Evolutionary conservation across 2,888 invertebrate species (phyloP).

Genomic region (Acheta domesticus): DNA sequence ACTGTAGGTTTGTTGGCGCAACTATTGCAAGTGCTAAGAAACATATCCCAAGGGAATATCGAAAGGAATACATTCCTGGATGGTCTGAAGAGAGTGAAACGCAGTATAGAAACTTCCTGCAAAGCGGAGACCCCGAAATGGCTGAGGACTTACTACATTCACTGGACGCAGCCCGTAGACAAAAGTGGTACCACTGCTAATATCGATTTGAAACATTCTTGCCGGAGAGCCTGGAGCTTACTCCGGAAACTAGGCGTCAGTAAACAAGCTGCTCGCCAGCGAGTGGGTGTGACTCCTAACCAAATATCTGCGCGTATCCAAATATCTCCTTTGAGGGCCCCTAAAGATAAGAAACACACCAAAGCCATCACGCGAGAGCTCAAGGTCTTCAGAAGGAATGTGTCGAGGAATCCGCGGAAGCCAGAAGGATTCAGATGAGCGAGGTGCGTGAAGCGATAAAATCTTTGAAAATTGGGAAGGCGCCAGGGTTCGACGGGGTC

Average conservation of each 20-base stretch:
- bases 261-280: not conserved
- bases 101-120: not conserved
- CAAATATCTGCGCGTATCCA: not conserved
- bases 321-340: not conserved
- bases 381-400: not conserved
- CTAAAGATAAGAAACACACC: not conserved
- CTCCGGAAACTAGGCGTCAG: not conserved
- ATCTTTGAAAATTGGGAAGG: too few relatives aligned
- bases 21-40: not conserved
- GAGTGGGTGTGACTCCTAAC: not conserved
- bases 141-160: not conserved
- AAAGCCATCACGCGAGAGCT: not conserved
- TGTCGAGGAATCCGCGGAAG: too few relatives aligned
- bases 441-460: too few relatives aligned
- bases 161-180: not conserved
- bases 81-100: not conserved
- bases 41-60: constrained; percentile 18
- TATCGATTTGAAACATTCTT: not conserved
- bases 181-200: not conserved
- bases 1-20: not conserved
- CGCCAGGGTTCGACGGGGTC: too few relatives aligned
- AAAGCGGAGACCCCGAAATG: not conserved
- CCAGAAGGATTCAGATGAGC: too few relatives aligned
- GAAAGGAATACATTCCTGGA: constrained; percentile 20
- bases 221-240: not conserved